These are phyloP conservation scores for Silurus lanzhouensis DNA, from an alignment of 2,797 vertebrate genomes.

Conservation along the genomic window DNA sequence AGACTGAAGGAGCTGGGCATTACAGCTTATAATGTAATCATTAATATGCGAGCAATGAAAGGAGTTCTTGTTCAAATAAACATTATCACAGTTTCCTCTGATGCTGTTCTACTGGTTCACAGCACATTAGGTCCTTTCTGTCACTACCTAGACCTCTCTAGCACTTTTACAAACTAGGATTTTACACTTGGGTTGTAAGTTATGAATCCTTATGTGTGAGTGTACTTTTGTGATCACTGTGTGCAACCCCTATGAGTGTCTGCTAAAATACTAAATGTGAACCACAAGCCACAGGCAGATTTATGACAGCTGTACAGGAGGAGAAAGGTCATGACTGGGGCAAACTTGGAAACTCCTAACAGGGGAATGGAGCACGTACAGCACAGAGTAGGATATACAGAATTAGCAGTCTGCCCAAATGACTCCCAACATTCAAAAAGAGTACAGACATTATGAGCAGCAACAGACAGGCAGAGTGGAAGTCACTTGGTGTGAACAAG, in stretches of 20 bases:
- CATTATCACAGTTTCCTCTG: neutral
- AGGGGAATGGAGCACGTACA: neutral
- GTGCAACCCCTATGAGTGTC: neutral
- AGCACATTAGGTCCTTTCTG: neutral
- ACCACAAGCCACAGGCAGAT: neutral
- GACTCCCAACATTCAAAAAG: neutral
- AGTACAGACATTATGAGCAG: neutral
- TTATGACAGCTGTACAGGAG: slow-evolving; percentile 17
- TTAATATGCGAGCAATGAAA: neutral
- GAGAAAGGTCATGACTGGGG: neutral
- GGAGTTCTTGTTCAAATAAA: neutral
- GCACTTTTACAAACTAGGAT: neutral
- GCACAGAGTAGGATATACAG: slow-evolving; percentile 11
- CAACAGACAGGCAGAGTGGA: neutral
- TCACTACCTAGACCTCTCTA: too few relatives aligned
- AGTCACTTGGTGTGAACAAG: neutral
- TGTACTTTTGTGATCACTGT: neutral
- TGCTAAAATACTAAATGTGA: slow-evolving; percentile 2
- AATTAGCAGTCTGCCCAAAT: neutral
- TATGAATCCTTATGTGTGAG: neutral
- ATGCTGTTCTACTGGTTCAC: neutral
- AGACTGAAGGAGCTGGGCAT: neutral
- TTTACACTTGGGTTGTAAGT: neutral
- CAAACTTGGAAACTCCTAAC: slow-evolving; percentile 37
- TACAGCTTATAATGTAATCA: neutral